phyloP scores from a whole-genome alignment of 1,140 invertebrate genomes.

The Brachionus koreanus region DNA sequence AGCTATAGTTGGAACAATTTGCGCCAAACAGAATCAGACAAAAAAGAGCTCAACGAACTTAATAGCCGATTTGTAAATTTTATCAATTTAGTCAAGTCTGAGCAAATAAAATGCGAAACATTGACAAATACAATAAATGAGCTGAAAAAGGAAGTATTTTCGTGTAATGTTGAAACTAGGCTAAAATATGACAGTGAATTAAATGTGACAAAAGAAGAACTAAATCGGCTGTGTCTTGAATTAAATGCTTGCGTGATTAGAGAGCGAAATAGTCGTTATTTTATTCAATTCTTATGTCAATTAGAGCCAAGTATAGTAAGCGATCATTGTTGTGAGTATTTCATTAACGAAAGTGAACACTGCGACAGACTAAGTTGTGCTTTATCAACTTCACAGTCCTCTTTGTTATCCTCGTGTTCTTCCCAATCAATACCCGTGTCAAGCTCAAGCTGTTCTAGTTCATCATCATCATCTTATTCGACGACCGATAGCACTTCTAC shows the following conservation, averaged over 20 bases:
- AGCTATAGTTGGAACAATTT: not conserved
- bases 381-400: not conserved
- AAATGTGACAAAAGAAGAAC: not conserved
- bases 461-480: not conserved
- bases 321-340: not conserved
- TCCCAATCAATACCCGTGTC: not conserved
- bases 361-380: not conserved
- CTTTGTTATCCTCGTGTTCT: not conserved
- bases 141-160: not conserved
- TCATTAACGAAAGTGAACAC: not conserved
- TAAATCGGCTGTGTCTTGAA: not conserved
- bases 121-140: not conserved
- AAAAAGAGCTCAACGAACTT: not conserved
- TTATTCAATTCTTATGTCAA: not conserved
- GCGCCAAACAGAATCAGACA: not conserved
- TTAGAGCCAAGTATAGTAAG: not conserved
- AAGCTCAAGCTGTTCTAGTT: not conserved
- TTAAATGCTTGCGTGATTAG: not conserved
- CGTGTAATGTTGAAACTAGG: not conserved
- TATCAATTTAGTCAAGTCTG: not conserved
- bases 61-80: constrained; percentile 28
- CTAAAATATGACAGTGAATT: not conserved
- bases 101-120: not conserved
- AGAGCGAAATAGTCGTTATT: not conserved
- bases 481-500: not conserved